Base-by-base conservation (phyloP, 2,797 vertebrate genomes). In the Morus bassanus region DNA sequence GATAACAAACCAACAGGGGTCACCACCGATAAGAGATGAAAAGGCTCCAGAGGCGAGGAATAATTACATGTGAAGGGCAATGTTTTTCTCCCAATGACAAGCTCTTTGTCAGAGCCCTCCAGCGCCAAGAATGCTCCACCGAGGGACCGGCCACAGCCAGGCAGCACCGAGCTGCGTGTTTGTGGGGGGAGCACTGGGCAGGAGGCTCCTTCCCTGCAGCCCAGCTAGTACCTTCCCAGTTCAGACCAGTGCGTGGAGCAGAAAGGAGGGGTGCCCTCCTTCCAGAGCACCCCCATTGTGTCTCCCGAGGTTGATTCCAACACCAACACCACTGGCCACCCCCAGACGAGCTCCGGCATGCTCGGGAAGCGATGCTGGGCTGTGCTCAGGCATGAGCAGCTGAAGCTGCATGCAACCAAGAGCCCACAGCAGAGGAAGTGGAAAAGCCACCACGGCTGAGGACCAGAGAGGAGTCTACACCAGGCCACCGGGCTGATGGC, bases 1-100 rank as follows among this genome's bases (percentile, higher is more conserved):
- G 96, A 97, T 91, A 96, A 93, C 73, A 89, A 92, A 84, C 85
- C 60, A 18, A 48, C 22, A 51, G 12, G 65, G 95, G 73, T 92
- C 89, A 88, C 53, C 73, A 50, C 31, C 0, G 1, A 61, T 43
- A 79, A 82, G 83, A 74, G 84, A 73, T 31, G 64, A 43, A 80
- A 95, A 94, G 46, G 63, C 59, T 91, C 73, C 41, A 23, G 91
- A 77, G 73, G 57, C 0, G 10, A 89, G 82, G 87, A 81, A 88
- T 88, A 81, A 93, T 73, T 46, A 46, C 0, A 0, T 76, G 92
- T 60, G 76, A 89, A 93, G 95, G 93, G 85, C 0, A 1, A 33
- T 50, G 64, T 25, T 64, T 85, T 24, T 50, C 53, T 80, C 46
- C 68, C 46, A 35, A 4, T 13, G 83, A 87, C 88, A 65, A 85